A percentile compares a stretch with the other conserved stretches of the same genome.
phyloP scores from a whole-genome alignment of 1,140 invertebrate genomes.

The Neuroterus valhalla region DNA sequence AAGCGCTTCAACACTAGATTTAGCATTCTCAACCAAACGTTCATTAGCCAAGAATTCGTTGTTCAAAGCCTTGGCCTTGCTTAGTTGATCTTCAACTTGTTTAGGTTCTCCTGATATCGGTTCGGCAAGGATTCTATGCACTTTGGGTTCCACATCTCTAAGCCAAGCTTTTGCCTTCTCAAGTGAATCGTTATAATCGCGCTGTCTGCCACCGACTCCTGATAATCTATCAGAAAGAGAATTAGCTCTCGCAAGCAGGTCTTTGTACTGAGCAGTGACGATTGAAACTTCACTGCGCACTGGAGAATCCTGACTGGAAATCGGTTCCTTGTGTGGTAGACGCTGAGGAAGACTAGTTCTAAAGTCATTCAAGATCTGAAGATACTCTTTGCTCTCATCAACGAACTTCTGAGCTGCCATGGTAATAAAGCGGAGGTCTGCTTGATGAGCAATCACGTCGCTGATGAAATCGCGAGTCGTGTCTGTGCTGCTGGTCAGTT shows the following conservation, averaged over 20 bases:
- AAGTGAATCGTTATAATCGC: conserved; percentile 88
- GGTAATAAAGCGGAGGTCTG: conserved; percentile 94
- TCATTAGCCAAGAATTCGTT: conserved; percentile 91
- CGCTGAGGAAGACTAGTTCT: conserved; percentile 87
- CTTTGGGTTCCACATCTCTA: conserved; percentile 86
- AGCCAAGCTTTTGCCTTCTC: conserved; percentile 91
- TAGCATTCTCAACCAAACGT: conserved; percentile 87
- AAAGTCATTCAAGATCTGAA: conserved; percentile 88
- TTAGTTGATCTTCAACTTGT: conserved; percentile 90
- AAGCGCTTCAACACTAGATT: conserved; percentile 82
- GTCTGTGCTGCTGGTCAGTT: conserved; percentile 82
- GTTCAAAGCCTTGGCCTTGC: conserved; percentile 87
- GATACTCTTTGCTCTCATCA: conserved; percentile 93
- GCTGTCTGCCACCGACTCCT: conserved; percentile 84
- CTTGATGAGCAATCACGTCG: conserved; percentile 95
- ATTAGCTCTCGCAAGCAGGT: conserved; percentile 87
- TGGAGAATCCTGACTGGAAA: conserved; percentile 81
- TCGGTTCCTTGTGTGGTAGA: conserved; percentile 83
- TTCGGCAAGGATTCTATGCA: conserved; percentile 85
- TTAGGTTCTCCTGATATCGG: conserved; percentile 90
- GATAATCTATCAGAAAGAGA: conserved; percentile 86
- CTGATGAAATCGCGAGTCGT: conserved; percentile 90
- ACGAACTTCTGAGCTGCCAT: conserved; percentile 97
- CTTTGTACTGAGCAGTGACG: conserved; percentile 83
- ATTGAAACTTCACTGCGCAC: conserved; percentile 83